Evolutionary conservation across 2,797 vertebrate genomes (phyloP), one percentile per base, ranked within the genome.

Genomic region (Percopsis omiscomaycus): DNA sequence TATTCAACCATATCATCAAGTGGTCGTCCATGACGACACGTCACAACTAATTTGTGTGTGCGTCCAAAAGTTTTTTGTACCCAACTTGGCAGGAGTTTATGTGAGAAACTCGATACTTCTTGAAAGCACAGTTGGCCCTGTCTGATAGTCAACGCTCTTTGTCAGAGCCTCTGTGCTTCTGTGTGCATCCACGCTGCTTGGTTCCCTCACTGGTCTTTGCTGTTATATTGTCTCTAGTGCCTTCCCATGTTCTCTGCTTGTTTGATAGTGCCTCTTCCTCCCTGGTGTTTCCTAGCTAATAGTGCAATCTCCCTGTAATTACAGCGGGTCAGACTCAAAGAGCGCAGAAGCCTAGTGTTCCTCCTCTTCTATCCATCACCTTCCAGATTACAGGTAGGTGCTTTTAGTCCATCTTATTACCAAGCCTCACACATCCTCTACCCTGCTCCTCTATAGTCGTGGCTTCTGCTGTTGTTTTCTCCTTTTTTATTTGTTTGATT

Each of bases 311-410:
- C 89, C 88, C 85, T 95, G 77, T 93, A 90, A 93, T 96, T 95
- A 87, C 93, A 96, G 94, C 93, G 76, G 93, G 91, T 92, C 94
- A 94, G 84, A 92, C 91, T 83, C 89, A 94, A 85, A 94, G 87
- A 82, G 91, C 84, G 75, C 92, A 77, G 85, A 95, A 91, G 88
- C 89, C 94, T 93, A 95, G 93, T 85, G 91, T 89, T 85, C 91
- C 92, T 69, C 94, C 94, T 79, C 92, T 95, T 79, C 92, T 97
- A 80, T 95, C 94, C 62, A 92, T 95, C 93, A 93, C 90, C 89
- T 96, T 95, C 92, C 93, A 97, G 92, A 94, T 95, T 84, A 94
- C 94, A 96, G 93, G 93, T 96, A 93, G 87, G 89, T 93, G 78
- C 61, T 78, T 74, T 69, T 71, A 89, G 75, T 85, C 59, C 68